A percentile compares a stretch with the other conserved stretches of the same genome.
These are phyloP conservation scores for Crocidura indochinensis DNA, from an alignment of 2,797 vertebrate genomes.

Conservation along the genomic window DNA sequence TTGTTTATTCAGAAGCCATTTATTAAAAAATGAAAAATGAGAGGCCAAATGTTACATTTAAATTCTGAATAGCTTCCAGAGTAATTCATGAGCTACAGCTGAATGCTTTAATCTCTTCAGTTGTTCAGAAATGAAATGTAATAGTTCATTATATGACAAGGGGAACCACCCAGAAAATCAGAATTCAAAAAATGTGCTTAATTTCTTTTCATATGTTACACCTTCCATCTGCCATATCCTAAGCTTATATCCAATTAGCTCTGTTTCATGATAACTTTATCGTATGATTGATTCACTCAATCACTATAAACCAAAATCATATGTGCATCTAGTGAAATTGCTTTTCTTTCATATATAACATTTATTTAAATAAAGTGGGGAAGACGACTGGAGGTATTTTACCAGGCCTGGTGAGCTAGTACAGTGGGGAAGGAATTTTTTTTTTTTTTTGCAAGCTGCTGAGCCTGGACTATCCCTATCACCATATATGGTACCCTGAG, in stretches of 20 bases:
- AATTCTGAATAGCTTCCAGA: constrained; percentile 79
- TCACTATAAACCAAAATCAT: constrained; percentile 19
- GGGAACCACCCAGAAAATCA: constrained; percentile 75
- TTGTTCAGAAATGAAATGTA: constrained; percentile 84
- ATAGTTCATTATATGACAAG: constrained; percentile 80
- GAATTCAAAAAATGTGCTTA: constrained; percentile 63
- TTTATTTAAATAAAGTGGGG: constrained; percentile 14
- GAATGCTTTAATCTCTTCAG: constrained; percentile 79
- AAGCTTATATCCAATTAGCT: neutral
- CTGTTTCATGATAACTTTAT: neutral
- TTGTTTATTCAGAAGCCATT: constrained; percentile 77
- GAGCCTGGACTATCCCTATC: no score
- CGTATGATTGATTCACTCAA: constrained; percentile 51
- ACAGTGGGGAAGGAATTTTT: no score
- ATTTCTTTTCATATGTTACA: constrained; percentile 46
- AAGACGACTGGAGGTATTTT: no score
- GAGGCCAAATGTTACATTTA: constrained; percentile 63
- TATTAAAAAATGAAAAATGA: constrained; percentile 81
- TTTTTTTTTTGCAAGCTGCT: no score
- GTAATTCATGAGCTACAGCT: constrained; percentile 78
- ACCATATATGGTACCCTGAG: no score
- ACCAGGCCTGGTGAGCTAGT: no score
- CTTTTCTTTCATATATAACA: constrained; percentile 54
- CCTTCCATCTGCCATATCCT: constrained; percentile 19
- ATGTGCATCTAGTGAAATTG: neutral